These are phyloP conservation scores for Mareca strepera DNA, from an alignment of 2,797 vertebrate genomes.

Conservation along the genomic window DNA sequence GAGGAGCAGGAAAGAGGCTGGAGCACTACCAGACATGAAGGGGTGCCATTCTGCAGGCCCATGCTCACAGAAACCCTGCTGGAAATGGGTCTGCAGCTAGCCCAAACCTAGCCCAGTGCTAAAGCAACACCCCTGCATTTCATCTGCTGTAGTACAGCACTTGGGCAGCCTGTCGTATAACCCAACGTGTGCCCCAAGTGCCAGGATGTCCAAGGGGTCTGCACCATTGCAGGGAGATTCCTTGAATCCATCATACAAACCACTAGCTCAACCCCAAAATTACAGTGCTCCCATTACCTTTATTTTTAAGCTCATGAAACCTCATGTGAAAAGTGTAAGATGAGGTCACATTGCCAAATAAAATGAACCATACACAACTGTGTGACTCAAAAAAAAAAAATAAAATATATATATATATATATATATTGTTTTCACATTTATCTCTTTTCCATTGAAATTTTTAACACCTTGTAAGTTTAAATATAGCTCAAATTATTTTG, in stretches of 20 bases:
- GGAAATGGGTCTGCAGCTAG: not conserved
- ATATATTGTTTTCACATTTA: not conserved
- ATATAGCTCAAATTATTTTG: slow-evolving; percentile 37
- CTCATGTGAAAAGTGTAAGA: not conserved
- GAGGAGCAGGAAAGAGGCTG: not conserved
- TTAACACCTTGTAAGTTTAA: slow-evolving; percentile 3
- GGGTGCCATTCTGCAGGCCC: not conserved
- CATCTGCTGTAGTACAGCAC: not conserved
- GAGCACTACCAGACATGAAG: not conserved
- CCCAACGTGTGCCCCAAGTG: fast-evolving
- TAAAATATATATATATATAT: not conserved
- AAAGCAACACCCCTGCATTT: not conserved
- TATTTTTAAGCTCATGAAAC: not conserved
- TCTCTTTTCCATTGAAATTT: not conserved
- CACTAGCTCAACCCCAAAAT: not conserved
- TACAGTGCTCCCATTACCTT: not conserved
- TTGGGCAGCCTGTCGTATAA: not conserved
- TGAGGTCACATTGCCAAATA: fast-evolving
- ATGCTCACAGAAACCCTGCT: not conserved
- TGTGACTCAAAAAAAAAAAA: not conserved
- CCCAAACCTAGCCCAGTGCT: not conserved
- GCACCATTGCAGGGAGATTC: not conserved
- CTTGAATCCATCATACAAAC: not conserved
- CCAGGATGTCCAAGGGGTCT: not conserved
- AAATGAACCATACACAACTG: not conserved